Evolutionary conservation across 2,888 invertebrate genomes (phyloP).

Genomic region (Melieria picta): DNA sequence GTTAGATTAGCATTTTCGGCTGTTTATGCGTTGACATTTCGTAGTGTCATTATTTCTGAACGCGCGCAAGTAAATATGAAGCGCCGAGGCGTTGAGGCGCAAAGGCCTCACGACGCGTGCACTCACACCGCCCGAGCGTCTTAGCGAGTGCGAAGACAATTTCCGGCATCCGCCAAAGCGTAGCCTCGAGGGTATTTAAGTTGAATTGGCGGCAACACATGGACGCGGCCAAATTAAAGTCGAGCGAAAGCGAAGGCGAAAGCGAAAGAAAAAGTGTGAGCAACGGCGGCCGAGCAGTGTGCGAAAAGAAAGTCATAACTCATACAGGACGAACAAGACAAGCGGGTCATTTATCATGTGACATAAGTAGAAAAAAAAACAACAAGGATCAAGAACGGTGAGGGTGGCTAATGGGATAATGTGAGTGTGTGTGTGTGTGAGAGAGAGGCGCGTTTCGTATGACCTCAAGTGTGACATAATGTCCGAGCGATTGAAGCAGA

Average conservation of each 20-base stretch:
- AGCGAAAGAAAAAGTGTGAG: conserved; percentile 23
- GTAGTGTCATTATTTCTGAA: conserved; percentile 26
- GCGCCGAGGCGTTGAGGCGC: conserved; percentile 12
- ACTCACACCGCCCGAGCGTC: conserved; percentile 50
- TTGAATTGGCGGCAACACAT: conserved; percentile 40
- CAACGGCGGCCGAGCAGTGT: conserved; percentile 17
- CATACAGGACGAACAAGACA: conserved; percentile 43
- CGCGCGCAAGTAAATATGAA: conserved; percentile 3
- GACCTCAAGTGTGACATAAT: conserved; percentile 40
- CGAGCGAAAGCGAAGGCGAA: conserved; percentile 16
- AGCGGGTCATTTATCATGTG: conserved; percentile 52
- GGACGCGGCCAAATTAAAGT: conserved; percentile 33
- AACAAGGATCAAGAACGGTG: conserved; percentile 11
- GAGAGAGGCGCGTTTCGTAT: neutral
- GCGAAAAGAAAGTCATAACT: conserved; percentile 46
- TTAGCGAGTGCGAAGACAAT: conserved; percentile 49
- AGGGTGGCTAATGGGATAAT: neutral
- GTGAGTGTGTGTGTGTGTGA: neutral
- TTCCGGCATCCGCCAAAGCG: conserved; percentile 43
- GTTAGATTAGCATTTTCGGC: conserved; percentile 62
- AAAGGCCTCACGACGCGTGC: conserved; percentile 49
- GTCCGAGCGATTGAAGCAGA: conserved; percentile 24
- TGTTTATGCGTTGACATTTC: conserved; percentile 53
- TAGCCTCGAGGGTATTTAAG: conserved; percentile 49
- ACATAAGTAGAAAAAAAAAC: conserved; percentile 43